phyloP scores from a whole-genome alignment of 2,113 vertebrate species.

The Mesocricetus auratus region DNA sequence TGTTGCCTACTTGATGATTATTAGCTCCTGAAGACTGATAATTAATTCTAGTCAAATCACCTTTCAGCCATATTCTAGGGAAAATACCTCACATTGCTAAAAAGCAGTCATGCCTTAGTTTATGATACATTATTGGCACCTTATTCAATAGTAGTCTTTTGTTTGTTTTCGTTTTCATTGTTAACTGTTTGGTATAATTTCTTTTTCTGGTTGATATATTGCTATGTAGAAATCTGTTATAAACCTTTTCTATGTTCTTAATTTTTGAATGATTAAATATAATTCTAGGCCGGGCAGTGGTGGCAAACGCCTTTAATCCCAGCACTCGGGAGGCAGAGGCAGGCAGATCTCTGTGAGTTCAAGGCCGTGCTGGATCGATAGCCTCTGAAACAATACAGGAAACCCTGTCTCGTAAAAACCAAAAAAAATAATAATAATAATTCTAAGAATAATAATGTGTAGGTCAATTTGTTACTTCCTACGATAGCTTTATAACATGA shows the following conservation, averaged over 20 bases:
- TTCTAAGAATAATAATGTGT: slow-evolving; percentile 9
- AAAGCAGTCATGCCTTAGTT: slow-evolving; percentile 50
- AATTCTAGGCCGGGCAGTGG: no score
- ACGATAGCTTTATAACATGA: background rate
- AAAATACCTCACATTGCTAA: slow-evolving; percentile 28
- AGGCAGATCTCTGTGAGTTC: no score
- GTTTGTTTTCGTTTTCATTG: background rate
- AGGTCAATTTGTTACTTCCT: background rate
- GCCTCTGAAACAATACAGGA: no score
- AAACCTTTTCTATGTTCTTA: slow-evolving; percentile 41
- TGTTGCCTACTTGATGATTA: slow-evolving; percentile 43
- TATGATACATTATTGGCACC: background rate
- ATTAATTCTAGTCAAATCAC: slow-evolving; percentile 50
- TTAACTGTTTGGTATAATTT: background rate
- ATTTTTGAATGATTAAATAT: slow-evolving; percentile 49
- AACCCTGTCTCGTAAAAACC: no score
- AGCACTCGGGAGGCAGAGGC: no score
- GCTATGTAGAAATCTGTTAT: background rate
- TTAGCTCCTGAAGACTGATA: slow-evolving; percentile 62
- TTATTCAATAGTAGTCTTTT: background rate
- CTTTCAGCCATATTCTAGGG: background rate
- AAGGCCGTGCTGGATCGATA: no score
- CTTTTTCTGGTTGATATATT: background rate
- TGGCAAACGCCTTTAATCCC: no score
- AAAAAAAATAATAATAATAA: no score